These are phyloP conservation scores for Dendronephthya gigantea DNA, from an alignment of 64 coral and sea anemone genomes.

Conservation along the genomic window DNA sequence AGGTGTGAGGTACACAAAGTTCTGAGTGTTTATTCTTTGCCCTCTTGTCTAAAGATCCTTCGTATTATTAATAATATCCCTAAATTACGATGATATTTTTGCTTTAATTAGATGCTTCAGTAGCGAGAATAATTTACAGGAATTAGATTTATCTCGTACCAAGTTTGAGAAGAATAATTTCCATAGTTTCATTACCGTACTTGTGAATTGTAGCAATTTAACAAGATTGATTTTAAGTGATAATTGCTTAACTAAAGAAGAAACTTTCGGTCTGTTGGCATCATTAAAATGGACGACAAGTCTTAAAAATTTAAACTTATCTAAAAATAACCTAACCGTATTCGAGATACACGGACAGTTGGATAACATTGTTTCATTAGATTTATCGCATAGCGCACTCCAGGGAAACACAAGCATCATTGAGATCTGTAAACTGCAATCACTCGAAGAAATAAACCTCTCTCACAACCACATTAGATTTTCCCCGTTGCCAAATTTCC, in stretches of 20 bases:
- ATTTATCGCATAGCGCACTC: not conserved
- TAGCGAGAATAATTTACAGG: not conserved
- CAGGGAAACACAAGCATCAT: not conserved
- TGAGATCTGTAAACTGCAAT: not conserved
- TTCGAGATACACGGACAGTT: not conserved
- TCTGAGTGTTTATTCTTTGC: not conserved
- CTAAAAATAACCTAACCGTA: not conserved
- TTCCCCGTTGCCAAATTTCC: not conserved
- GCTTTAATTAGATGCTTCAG: not conserved
- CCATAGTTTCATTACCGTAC: not conserved
- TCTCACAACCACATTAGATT: not conserved
- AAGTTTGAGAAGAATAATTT: not conserved
- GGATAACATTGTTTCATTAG: not conserved
- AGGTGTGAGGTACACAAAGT: not conserved
- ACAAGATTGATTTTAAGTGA: not conserved
- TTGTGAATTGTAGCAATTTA: not conserved
- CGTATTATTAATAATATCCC: not conserved
- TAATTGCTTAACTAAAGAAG: not conserved
- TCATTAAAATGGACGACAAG: not conserved
- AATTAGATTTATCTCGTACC: not conserved
- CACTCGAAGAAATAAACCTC: not conserved
- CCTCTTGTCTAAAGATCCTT: not conserved
- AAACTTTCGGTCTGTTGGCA: not conserved
- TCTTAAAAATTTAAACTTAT: not conserved
- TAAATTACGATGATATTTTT: not conserved